Base-by-base conservation (phyloP, 2,797 vertebrate species). In the Syndactyla subalaris region DNA sequence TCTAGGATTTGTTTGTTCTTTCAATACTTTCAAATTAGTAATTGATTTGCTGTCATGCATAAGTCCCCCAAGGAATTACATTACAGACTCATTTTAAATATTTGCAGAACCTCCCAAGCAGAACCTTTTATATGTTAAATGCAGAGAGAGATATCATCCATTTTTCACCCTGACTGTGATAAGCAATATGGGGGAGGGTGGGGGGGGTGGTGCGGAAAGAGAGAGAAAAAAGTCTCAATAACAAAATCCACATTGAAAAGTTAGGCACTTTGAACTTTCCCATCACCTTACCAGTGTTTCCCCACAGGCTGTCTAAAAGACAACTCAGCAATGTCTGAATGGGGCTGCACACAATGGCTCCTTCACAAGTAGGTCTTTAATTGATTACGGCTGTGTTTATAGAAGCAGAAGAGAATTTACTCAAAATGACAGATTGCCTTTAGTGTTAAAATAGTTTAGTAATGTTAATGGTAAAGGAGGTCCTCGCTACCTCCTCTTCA, bases 361-460 rank as follows among this genome's bases (percentile, higher is more conserved):
- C 97, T 98, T 98, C 96, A 98, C 97, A 97, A 98, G 96, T 84
- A 59, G 67, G 88, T 94, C 97, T 98, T 98, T 98, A 98, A 98
- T 98, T 98, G 98, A 98, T 98, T 97, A 97, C 93, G 94, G 97
- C 98, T 98, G 97, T 98, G 98, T 98, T 98, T 98, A 97, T 94
- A 97, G 97, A 98, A 98, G 97, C 97, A 97, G 97, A 97, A 98
- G 96, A 97, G 96, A 98, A 98, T 97, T 98, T 98, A 97, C 95
- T 97, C 97, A 97, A 97, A 97, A 97, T 96, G 97, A 98, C 97
- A 97, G 97, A 98, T 95, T 96, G 96, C 85, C 96, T 97, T 98
- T 94, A 96, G 96, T 97, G 96, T 95, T 88, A 94, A 95, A 96
- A 95, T 79, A 65, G 94, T 96, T 97, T 80, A 73, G 94, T 94